Conservation (phyloP, 2,888 invertebrate species). For the Dermolepida albohirtum region DNA sequence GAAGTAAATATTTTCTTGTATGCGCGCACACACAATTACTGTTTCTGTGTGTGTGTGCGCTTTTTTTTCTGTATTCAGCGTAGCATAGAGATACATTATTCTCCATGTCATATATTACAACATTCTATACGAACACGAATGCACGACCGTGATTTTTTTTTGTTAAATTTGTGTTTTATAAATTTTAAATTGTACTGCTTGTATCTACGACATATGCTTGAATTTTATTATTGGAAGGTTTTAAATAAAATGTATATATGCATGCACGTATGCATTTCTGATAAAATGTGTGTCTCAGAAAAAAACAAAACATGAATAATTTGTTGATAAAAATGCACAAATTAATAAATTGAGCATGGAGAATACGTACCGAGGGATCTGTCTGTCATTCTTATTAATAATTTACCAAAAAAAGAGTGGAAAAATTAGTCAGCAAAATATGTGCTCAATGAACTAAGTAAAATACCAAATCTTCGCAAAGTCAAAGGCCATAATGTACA, state of each 20-base stretch:
- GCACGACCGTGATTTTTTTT: conserved; percentile 36
- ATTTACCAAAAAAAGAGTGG: too few species aligned
- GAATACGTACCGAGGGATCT: too few species aligned
- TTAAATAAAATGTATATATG: conserved; percentile 3
- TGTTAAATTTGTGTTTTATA: conserved; percentile 38
- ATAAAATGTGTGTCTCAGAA: too few species aligned
- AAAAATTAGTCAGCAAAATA: too few species aligned
- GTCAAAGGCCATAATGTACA: too few species aligned
- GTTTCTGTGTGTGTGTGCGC: conserved; percentile 10
- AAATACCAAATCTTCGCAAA: too few species aligned
- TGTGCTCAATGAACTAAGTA: too few species aligned
- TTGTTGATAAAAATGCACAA: too few species aligned
- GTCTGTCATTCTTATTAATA: too few species aligned
- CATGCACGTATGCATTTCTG: too few species aligned
- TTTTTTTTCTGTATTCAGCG: conserved; percentile 24
- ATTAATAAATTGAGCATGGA: too few species aligned
- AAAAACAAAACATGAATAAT: too few species aligned
- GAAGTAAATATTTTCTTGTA: conserved; percentile 44
- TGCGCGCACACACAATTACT: conserved; percentile 17
- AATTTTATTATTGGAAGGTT: conserved; percentile 33
- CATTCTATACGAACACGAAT: conserved; percentile 21
- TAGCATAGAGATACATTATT: conserved; percentile 35
- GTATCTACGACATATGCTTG: conserved; percentile 34
- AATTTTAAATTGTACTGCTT: conserved; percentile 38
- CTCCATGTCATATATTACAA: conserved; percentile 29